These are phyloP conservation scores for Apamea anceps DNA, from an alignment of 2,888 invertebrate genomes.

Conservation along the genomic window DNA sequence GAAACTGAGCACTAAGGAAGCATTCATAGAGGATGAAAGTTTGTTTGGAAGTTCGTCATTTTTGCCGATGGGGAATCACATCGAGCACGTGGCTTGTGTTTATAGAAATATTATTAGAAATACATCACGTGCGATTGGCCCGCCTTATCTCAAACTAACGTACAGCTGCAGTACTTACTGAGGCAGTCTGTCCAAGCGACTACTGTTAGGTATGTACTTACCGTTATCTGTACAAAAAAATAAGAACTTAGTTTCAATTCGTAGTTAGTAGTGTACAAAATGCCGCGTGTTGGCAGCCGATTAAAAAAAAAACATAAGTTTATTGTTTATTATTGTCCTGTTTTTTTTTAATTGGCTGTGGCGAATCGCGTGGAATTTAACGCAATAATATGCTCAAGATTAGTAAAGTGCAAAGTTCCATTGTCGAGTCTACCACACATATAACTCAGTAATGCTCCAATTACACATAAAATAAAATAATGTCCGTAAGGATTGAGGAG, in stretches of 20 bases:
- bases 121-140: background rate
- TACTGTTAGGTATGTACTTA: background rate
- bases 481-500: too few species aligned
- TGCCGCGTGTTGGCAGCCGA: background rate
- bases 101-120: background rate
- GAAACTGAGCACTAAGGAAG: background rate
- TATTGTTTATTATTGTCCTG: too few species aligned
- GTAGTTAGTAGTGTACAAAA: background rate
- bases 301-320: too few species aligned
- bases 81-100: background rate
- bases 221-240: constrained; percentile 20
- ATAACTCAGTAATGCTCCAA: background rate
- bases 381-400: background rate
- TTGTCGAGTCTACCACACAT: background rate
- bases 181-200: too few species aligned
- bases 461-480: background rate
- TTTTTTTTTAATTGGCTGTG: too few species aligned
- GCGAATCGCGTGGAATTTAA: background rate
- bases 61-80: too few species aligned
- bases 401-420: background rate
- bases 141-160: background rate
- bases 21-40: background rate
- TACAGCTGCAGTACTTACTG: background rate
- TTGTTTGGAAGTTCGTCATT: background rate
- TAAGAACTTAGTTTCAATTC: background rate